Base-by-base conservation (phyloP, 2,888 invertebrate species). In the Dinocampus coccinellae region DNA sequence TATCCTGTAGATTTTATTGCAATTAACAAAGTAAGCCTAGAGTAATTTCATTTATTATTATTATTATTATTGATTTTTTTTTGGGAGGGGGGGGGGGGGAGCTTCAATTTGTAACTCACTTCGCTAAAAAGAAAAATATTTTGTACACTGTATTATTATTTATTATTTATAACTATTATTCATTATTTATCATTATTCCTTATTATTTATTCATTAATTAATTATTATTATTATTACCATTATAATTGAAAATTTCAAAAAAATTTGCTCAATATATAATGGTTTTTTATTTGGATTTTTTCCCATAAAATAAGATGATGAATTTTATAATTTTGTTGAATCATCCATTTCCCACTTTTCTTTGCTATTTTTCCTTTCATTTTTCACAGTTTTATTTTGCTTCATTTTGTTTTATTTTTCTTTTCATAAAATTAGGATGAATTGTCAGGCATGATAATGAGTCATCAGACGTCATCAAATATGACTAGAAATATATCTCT, bases 401-500 rank as follows among this genome's bases (percentile, higher is more conserved):
- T 34, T 52, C 52, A 39, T 68, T 53, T 34, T 26, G 47, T 6
- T 26, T 60, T 36, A 36, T 47, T 33, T 33, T 20, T 65, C 26
- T 57, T 10, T 64, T 63, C 16, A 16, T 11, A 63, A 22, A 33
- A n/a, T n/a, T n/a, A 1, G 47, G 58, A 58, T 34, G 13, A 36
- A 39, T 34, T 22, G 34, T 55, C 58, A 61, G 34, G 24, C 60
- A 20, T 60, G 42, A 65, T 55, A 16, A 33, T 34, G 13, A 55
- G 42, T 52, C 65, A 69, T 69, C 36, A 60, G 22, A 13, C 53
- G 22, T 42, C 57, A 63, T 57, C 61, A 20, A 61, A 67, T 39
- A 67, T 72, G 71, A 72, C 71, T 72, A 72, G 71, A 72, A 67
- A 67, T 66, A 39, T 60, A 66, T 42, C 53, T 60, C 60, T 65